These are phyloP conservation scores for Ruditapes philippinarum DNA, from an alignment of 1,140 invertebrate species.

Conservation along the genomic window DNA sequence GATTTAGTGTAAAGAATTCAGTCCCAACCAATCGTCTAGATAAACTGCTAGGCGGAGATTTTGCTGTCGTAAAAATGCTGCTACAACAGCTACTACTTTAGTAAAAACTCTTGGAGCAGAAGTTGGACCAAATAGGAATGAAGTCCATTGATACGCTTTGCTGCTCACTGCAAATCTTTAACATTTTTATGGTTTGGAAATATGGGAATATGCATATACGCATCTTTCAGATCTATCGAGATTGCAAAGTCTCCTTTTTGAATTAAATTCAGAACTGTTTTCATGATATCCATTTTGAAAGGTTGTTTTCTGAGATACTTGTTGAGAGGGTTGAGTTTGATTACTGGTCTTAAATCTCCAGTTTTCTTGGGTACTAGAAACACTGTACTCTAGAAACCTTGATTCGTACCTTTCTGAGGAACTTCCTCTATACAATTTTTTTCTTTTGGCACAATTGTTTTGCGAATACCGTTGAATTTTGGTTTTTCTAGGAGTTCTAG, in stretches of 20 bases:
- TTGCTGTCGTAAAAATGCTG: slow-evolving; percentile 17
- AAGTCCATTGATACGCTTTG: slow-evolving; percentile 21
- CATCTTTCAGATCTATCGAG: slow-evolving; percentile 39
- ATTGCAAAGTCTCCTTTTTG: slow-evolving; percentile 38
- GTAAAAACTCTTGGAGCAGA: slow-evolving; percentile 40
- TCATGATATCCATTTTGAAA: slow-evolving; percentile 47
- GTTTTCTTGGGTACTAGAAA: slow-evolving; percentile 35
- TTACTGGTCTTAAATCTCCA: slow-evolving; percentile 21
- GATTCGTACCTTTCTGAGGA: neutral
- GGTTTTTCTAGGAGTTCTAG: neutral
- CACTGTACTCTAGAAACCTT: slow-evolving; percentile 52
- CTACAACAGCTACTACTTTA: slow-evolving; percentile 29
- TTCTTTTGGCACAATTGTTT: neutral
- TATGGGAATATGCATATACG: slow-evolving; percentile 46
- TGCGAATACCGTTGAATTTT: slow-evolving; percentile 42
- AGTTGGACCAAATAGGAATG: slow-evolving; percentile 21
- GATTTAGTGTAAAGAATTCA: neutral
- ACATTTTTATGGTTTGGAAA: slow-evolving; percentile 35
- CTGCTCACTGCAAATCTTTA: slow-evolving; percentile 1
- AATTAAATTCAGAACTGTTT: slow-evolving; percentile 16
- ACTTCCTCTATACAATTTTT: neutral
- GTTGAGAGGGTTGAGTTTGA: slow-evolving; percentile 38
- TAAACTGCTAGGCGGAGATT: slow-evolving; percentile 23
- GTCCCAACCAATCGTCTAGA: slow-evolving; percentile 46
- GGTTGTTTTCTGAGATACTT: neutral